Percentiles rank a stretch among this genome's conserved stretches.
Conservation (phyloP, 2,113 vertebrate species). For the Microtus montanus region DNA sequence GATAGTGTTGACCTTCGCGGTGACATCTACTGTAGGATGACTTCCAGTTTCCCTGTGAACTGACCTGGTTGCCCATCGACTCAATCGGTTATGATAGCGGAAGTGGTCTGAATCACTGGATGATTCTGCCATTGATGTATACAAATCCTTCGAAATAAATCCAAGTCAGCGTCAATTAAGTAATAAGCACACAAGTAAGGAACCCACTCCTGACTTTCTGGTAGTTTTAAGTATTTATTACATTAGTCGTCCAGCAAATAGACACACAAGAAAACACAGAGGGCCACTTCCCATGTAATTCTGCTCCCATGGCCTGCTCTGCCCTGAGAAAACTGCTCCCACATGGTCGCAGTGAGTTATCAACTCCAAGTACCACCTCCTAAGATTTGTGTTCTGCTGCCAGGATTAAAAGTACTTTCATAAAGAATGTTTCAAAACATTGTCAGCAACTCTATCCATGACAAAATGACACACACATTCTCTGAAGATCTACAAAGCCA, state of each 20-base stretch:
- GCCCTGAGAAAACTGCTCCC: not conserved
- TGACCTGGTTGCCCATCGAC: constrained; percentile 81
- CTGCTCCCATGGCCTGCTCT: not conserved
- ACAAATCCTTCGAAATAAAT: constrained; percentile 73
- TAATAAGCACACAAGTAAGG: not conserved
- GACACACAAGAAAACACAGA: constrained; percentile 8
- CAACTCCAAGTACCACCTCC: constrained; percentile 14
- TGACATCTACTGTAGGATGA: constrained; percentile 83
- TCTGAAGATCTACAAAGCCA: not conserved
- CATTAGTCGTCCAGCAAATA: not conserved
- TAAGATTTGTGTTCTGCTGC: constrained; percentile 16
- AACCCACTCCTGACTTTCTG: not conserved
- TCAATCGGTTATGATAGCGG: constrained; percentile 67
- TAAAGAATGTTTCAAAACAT: not conserved
- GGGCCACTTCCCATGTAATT: not conserved
- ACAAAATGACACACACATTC: not conserved
- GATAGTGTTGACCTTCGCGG: constrained; percentile 93
- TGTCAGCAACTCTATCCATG: not conserved
- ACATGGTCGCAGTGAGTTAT: not conserved
- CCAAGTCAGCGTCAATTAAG: constrained; percentile 36
- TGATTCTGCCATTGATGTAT: constrained; percentile 90
- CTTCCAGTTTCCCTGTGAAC: constrained; percentile 71
- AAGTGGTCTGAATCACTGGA: constrained; percentile 91
- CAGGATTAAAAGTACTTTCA: constrained; percentile 41
- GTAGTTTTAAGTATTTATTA: constrained; percentile 1